Conservation (phyloP, 1,140 invertebrate genomes). For the Tetraneura akinire region DNA sequence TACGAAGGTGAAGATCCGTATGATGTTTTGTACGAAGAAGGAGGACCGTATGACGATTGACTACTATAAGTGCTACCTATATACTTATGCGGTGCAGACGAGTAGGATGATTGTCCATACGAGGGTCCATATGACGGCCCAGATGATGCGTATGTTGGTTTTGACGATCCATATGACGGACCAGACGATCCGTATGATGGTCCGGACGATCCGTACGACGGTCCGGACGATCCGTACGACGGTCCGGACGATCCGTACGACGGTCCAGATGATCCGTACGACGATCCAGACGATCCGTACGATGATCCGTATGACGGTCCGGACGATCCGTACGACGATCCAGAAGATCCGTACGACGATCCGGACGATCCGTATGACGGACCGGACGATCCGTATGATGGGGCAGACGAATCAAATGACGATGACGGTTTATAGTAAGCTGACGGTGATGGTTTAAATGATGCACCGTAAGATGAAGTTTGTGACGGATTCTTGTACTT, state of each 20-base stretch:
- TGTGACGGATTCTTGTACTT: slow-evolving; percentile 1
- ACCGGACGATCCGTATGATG: background rate
- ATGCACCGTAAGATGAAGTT: background rate
- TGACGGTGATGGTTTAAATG: slow-evolving; percentile 4
- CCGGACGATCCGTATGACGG: background rate
- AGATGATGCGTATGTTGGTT: background rate
- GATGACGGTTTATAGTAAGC: slow-evolving; percentile 25
- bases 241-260: background rate
- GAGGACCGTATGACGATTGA: background rate
- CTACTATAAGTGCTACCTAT: background rate
- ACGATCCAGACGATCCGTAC: background rate
- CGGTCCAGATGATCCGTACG: slow-evolving; percentile 12
- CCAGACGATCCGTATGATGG: background rate
- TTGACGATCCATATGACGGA: slow-evolving; percentile 7
- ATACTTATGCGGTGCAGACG: slow-evolving; percentile 7
- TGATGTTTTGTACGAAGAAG: background rate
- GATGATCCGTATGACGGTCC: background rate
- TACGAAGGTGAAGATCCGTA: background rate
- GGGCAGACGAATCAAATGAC: background rate
- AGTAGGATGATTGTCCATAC: background rate
- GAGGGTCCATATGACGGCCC: background rate
- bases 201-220: background rate
- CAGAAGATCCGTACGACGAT: no score
- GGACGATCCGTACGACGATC: no score
- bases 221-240: no score